Conservation (phyloP, 2,113 vertebrate species). For the Chionomys nivalis region DNA sequence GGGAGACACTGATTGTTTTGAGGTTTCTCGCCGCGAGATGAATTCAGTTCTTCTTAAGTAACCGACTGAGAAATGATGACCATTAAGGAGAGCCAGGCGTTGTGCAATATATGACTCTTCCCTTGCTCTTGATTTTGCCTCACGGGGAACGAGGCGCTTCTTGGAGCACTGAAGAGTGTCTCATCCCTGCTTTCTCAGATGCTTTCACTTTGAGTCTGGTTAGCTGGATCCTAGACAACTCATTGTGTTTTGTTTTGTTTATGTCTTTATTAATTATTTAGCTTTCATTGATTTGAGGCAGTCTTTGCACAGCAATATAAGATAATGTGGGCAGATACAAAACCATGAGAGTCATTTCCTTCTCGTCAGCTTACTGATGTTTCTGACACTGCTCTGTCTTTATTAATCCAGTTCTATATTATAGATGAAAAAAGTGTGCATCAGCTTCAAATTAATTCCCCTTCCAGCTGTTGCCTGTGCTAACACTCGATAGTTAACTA, state of each 20-base stretch:
- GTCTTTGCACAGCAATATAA: neutral
- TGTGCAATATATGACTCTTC: neutral
- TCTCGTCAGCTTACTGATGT: neutral
- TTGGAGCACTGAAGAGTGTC: neutral
- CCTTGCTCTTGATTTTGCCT: neutral
- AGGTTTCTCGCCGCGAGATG: conserved; percentile 1
- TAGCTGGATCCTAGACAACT: neutral
- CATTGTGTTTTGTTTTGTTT: conserved; percentile 8
- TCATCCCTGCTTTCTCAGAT: neutral
- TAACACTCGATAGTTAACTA: neutral
- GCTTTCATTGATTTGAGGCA: neutral
- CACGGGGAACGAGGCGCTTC: neutral
- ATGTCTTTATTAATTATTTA: conserved; percentile 7
- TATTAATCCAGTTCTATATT: neutral
- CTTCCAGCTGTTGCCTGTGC: neutral
- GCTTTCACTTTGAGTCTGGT: neutral
- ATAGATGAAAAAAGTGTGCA: neutral
- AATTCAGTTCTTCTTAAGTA: neutral
- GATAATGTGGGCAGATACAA: neutral
- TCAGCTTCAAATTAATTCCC: neutral
- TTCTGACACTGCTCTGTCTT: neutral
- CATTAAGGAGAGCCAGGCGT: neutral
- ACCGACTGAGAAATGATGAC: neutral
- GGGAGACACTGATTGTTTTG: neutral
- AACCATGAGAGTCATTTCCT: neutral